Conservation (phyloP, 2,113 vertebrate species). For the Calidris pugnax region DNA sequence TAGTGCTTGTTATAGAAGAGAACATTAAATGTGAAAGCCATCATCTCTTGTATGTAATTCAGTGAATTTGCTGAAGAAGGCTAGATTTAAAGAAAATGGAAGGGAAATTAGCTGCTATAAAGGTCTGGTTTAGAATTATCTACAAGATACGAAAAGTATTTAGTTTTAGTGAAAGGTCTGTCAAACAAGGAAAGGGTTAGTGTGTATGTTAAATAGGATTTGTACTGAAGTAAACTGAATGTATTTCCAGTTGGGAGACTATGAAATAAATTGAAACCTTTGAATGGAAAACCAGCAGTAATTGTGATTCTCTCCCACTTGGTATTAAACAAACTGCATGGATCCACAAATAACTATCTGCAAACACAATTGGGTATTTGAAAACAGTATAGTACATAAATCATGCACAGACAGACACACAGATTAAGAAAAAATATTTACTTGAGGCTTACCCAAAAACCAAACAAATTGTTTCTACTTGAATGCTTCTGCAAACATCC, state of each 20-base stretch:
- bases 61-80: background rate
- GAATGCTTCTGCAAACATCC: slow-evolving; percentile 41
- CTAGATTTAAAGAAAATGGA: background rate
- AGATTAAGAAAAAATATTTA: slow-evolving; percentile 72
- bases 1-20: background rate
- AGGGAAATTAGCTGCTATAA: background rate
- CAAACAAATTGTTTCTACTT: slow-evolving; percentile 67
- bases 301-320: slow-evolving; percentile 49
- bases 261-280: slow-evolving; percentile 20
- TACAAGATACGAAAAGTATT: background rate
- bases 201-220: background rate
- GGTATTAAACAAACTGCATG: slow-evolving; percentile 51
- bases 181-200: background rate
- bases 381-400: slow-evolving; percentile 65
- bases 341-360: slow-evolving; percentile 60
- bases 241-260: slow-evolving; percentile 23
- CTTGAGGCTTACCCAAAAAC: slow-evolving; percentile 56
- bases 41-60: background rate
- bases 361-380: slow-evolving; percentile 54
- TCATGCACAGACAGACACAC: slow-evolving; percentile 58
- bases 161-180: background rate
- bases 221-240: slow-evolving; percentile 13
- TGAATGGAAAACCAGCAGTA: slow-evolving; percentile 33
- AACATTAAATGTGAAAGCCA: background rate
- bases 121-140: background rate